A percentile compares a stretch with the other conserved stretches of the same genome.
Conservation (phyloP, 2,888 invertebrate species). For the Lacanobia wlatinum region DNA sequence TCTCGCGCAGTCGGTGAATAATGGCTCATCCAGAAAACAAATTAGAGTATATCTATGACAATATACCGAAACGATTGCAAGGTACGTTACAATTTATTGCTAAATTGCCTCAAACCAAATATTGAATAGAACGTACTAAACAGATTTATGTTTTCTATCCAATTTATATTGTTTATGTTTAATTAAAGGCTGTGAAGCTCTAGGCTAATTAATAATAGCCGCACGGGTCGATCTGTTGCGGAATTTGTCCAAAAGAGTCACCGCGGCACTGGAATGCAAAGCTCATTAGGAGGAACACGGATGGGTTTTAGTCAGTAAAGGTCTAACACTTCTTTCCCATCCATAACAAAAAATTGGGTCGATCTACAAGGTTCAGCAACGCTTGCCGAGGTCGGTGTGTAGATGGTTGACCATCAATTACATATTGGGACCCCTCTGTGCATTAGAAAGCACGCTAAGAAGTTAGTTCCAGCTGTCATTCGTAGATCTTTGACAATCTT, state of each 20-base stretch:
- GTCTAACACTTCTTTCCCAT: too few species aligned
- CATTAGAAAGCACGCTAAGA: background rate
- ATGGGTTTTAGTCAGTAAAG: too few species aligned
- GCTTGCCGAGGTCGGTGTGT: too few species aligned
- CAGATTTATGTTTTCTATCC: slow-evolving; percentile 49
- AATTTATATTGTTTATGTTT: slow-evolving; percentile 28
- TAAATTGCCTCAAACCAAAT: slow-evolving; percentile 48
- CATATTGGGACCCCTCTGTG: too few species aligned
- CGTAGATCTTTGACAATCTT: background rate
- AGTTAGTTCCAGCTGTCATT: too few species aligned
- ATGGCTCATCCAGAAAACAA: slow-evolving; percentile 23
- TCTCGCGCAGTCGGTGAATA: background rate
- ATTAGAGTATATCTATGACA: slow-evolving; percentile 12
- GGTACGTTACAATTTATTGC: slow-evolving; percentile 57
- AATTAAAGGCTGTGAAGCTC: slow-evolving; percentile 16
- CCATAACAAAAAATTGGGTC: too few species aligned
- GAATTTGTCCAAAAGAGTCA: too few species aligned
- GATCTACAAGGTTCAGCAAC: too few species aligned
- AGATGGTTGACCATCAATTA: too few species aligned
- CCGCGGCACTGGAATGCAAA: too few species aligned
- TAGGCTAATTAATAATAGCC: background rate
- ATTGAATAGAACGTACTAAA: slow-evolving; percentile 50
- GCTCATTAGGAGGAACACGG: too few species aligned
- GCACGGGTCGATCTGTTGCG: background rate
- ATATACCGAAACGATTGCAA: slow-evolving; percentile 34